Evolutionary conservation across 2,797 vertebrate species (phyloP).

Genomic region (Phrynocephalus vlangalii): DNA sequence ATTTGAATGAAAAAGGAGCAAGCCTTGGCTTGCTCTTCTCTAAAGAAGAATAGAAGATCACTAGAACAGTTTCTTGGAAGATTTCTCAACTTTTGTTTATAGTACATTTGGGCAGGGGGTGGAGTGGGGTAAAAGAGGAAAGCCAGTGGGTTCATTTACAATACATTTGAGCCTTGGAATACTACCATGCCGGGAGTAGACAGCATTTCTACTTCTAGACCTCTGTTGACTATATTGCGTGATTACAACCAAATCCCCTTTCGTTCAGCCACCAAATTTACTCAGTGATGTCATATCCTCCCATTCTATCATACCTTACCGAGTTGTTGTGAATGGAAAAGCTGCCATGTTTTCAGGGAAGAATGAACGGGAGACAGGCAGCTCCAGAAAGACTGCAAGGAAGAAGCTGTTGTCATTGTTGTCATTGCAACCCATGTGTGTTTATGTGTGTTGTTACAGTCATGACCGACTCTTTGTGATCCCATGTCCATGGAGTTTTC

Average conservation of each 20-base stretch:
- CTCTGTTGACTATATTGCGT: not conserved
- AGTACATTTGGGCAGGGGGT: not conserved
- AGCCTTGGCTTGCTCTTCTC: constrained; percentile 27
- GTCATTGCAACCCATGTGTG: too few relatives aligned
- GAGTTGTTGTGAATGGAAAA: not conserved
- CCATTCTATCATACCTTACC: not conserved
- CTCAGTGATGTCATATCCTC: too few relatives aligned
- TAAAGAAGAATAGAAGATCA: constrained; percentile 47
- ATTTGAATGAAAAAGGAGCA: constrained; percentile 30
- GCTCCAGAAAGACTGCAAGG: not conserved
- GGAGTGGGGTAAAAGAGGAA: not conserved
- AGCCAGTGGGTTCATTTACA: not conserved
- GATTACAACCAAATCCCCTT: not conserved
- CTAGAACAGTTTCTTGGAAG: constrained; percentile 36
- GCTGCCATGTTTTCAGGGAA: not conserved
- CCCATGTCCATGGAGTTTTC: too few relatives aligned
- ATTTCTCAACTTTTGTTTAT: not conserved
- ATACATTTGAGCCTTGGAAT: constrained; percentile 1
- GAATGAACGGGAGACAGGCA: not conserved
- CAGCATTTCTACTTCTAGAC: not conserved
- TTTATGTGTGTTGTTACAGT: too few relatives aligned
- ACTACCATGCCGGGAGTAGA: too few relatives aligned
- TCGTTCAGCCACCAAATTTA: not conserved
- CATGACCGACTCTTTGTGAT: too few relatives aligned
- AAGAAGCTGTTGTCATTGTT: too few relatives aligned